Conservation (phyloP, 2,888 invertebrate genomes). For the Thera obeliscata region DNA sequence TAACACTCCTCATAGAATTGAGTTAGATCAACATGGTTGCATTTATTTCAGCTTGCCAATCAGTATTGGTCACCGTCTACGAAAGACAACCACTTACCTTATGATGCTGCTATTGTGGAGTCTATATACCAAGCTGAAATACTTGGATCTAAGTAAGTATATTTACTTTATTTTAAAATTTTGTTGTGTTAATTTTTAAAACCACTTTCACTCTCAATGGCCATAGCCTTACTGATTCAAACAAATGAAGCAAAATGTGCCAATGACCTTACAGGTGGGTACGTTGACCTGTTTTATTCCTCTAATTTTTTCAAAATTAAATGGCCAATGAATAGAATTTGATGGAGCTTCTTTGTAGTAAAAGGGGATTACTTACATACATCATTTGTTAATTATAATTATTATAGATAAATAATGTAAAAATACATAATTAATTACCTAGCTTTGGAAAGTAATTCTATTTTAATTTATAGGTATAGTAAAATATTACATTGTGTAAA, state of each 20-base stretch:
- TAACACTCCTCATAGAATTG: constrained; percentile 75
- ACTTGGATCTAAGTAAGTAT: constrained; percentile 89
- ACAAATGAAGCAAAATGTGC: constrained; percentile 71
- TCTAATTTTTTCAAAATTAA: constrained; percentile 54
- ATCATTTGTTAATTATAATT: background rate
- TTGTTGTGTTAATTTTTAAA: constrained; percentile 11
- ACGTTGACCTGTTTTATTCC: constrained; percentile 73
- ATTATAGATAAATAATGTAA: background rate
- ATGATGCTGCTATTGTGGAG: constrained; percentile 91
- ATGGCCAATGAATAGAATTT: constrained; percentile 43
- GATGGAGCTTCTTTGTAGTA: constrained; percentile 1
- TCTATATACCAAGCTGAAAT: constrained; percentile 96
- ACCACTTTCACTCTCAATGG: constrained; percentile 50
- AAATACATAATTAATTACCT: no score
- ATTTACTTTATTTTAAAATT: constrained; percentile 39
- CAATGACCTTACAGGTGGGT: constrained; percentile 72
- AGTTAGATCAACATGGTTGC: constrained; percentile 71
- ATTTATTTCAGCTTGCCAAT: constrained; percentile 89
- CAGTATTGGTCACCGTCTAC: constrained; percentile 97
- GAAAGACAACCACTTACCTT: constrained; percentile 88
- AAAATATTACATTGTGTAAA: no score
- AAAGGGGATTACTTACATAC: background rate
- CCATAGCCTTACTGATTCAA: constrained; percentile 73
- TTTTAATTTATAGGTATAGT: no score
- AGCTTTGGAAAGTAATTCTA: no score